Evolutionary conservation across 2,888 invertebrate genomes (phyloP).

Genomic region (Syrphus vitripennis): DNA sequence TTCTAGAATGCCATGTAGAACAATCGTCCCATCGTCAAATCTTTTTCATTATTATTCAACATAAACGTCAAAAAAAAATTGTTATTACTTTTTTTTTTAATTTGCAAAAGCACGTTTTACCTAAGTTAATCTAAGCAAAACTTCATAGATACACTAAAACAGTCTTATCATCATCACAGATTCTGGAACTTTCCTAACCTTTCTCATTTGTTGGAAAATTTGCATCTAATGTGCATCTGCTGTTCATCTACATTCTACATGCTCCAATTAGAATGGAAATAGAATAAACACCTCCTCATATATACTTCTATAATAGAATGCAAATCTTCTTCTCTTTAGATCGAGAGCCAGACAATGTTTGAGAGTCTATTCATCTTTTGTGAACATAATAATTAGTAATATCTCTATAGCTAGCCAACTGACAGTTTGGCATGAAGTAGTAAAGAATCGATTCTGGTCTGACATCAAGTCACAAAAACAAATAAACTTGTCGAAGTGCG

Average conservation of each 20-base stretch:
- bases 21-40: neutral
- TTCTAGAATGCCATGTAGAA: neutral
- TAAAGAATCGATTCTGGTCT: slow-evolving; percentile 5
- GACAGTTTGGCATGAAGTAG: slow-evolving; percentile 13
- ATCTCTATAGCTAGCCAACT: neutral
- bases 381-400: slow-evolving; percentile 33
- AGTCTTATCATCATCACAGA: neutral
- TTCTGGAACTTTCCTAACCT: slow-evolving; percentile 25
- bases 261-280: neutral
- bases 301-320: neutral
- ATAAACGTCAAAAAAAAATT: neutral
- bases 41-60: neutral
- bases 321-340: neutral
- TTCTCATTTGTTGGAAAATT: slow-evolving; percentile 4
- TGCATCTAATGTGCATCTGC: neutral
- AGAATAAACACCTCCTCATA: neutral
- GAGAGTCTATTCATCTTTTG: slow-evolving; percentile 22
- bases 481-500: slow-evolving; percentile 40
- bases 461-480: slow-evolving; percentile 4
- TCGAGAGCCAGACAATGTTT: neutral
- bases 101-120: neutral
- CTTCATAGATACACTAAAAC: neutral
- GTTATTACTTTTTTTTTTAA: neutral
- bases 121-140: neutral
- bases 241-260: slow-evolving; percentile 10